Conservation (phyloP, 1,140 invertebrate genomes). For the Bombus balteatus region DNA sequence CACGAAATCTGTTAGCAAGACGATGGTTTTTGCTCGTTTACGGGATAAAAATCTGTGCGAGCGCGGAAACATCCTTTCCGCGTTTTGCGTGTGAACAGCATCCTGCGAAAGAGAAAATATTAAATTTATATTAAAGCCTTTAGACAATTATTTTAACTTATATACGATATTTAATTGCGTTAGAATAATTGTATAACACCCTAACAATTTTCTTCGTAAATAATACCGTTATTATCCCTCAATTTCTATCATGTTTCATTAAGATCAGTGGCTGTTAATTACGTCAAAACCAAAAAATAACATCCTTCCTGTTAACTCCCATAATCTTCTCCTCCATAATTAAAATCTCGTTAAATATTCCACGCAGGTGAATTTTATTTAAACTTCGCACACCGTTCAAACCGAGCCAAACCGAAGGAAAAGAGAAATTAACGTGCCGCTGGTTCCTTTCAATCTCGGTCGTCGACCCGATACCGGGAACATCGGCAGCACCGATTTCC, state of each 20-base stretch:
- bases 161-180: neutral
- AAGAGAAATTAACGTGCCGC: neutral
- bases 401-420: neutral
- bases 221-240: neutral
- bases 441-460: slow-evolving; percentile 11
- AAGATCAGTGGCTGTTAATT: neutral
- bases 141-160: neutral
- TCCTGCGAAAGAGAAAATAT: neutral
- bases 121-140: neutral
- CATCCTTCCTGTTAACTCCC: neutral
- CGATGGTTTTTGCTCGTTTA: neutral
- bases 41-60: neutral
- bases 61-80: neutral
- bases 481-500: neutral
- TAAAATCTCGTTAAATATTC: neutral
- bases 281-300: neutral
- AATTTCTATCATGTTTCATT: neutral
- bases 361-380: neutral
- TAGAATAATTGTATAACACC: neutral
- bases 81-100: neutral
- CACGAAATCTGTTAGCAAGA: neutral
- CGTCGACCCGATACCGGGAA: slow-evolving; percentile 3
- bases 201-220: neutral
- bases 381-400: neutral
- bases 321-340: neutral